These are phyloP conservation scores for Nothura maculosa DNA, from an alignment of 2,797 vertebrate species.

Conservation along the genomic window DNA sequence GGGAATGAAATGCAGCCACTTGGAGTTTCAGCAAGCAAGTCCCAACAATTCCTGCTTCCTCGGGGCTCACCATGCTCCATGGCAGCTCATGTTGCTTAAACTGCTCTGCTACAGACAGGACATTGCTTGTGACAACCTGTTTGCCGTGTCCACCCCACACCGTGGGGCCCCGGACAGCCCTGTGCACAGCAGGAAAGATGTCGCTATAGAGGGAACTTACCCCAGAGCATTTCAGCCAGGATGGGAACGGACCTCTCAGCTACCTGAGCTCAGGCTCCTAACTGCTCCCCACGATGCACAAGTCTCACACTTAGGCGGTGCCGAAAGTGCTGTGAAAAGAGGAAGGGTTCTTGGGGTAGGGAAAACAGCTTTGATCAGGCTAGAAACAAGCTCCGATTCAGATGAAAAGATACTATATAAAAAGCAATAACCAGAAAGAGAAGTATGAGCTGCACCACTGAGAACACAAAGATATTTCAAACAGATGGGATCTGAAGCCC, in stretches of 20 bases:
- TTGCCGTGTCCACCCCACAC: not conserved
- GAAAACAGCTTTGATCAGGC: not conserved
- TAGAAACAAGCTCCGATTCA: not conserved
- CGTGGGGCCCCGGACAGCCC: not conserved
- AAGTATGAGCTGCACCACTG: not conserved
- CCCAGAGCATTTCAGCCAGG: not conserved
- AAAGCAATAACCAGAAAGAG: not conserved
- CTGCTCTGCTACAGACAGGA: not conserved
- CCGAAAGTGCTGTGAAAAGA: not conserved
- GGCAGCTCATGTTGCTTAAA: not conserved
- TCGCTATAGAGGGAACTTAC: not conserved
- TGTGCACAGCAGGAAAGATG: not conserved
- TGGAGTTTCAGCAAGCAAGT: not conserved
- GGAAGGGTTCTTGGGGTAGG: not conserved
- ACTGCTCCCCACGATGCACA: not conserved
- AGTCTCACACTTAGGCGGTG: not conserved
- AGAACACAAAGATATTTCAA: slow-evolving; percentile 10
- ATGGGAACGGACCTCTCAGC: not conserved
- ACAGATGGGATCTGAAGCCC: not conserved
- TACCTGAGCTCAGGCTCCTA: not conserved
- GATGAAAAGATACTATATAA: not conserved
- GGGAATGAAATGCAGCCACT: not conserved
- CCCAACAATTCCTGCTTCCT: not conserved
- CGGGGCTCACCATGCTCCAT: not conserved
- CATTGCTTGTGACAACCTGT: not conserved